Evolutionary conservation across 2,113 vertebrate species (phyloP), one percentile per base, ranked within the genome.

Genomic region (Ellobius talpinus): DNA sequence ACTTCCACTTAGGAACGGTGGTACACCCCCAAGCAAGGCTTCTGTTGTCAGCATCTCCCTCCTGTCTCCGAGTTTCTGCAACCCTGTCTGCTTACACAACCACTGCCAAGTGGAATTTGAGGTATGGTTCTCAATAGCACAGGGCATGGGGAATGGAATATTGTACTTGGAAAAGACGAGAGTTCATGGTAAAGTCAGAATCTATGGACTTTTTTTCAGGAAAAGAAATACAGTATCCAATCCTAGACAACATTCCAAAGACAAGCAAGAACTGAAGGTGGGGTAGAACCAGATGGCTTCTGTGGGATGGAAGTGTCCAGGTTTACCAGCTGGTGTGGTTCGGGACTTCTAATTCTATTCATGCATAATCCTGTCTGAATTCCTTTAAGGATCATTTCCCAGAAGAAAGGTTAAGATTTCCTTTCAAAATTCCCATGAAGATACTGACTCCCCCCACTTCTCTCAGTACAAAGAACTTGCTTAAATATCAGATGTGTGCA

Each of bases 191-290:
- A 61, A 95, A 2, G 26, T 61, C 70, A 95, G 70, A 91, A 21
- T 19, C 7, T 55, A 39, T 23, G 50, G 45, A 58, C 55, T 21
- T 58, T 4, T 66, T 50, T 7, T 4, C 19, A 31, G 29, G 45
- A n/a, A 68, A 84, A 26, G 36, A 63, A 87, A 42, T 26, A 52
- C 7, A 76, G 21, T 3, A 16, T 36, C 12, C 12, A 92, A 33
- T 26, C 23, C 47, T 52, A 50, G n/a, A 39, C 52, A 72, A 23
- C 16, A 92, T 29, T 26, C 33, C 47, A 52, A 52, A 50, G n/a
- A 47, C 52, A 72, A 29, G 5, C 16, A 1, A 21, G 13, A 21
- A 5, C 31, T 33, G 2, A 17, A 5, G 5, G 0, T 42, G 11
- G 4, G 17, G 39, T 12, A 78, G 4, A 16, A 12, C 5, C 33